These are phyloP conservation scores for Anguilla obscura DNA, from an alignment of 2,797 vertebrate genomes.

Conservation along the genomic window DNA sequence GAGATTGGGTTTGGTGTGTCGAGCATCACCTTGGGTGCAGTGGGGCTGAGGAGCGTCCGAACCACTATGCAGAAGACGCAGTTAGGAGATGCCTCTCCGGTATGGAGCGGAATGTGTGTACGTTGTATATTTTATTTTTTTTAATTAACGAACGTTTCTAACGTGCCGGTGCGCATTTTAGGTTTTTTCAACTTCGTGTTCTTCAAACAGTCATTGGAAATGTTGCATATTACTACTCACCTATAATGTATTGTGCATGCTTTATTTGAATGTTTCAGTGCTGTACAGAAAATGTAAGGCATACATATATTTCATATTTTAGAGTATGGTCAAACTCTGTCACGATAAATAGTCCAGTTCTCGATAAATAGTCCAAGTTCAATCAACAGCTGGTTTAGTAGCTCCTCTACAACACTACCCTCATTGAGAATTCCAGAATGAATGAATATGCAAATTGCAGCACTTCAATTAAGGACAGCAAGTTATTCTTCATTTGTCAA, in stretches of 20 bases:
- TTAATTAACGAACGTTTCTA: conserved; percentile 48
- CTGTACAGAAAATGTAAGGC: not conserved
- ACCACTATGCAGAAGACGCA: conserved; percentile 71
- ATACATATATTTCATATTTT: not conserved
- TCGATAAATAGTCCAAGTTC: too few relatives aligned
- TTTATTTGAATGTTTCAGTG: too few relatives aligned
- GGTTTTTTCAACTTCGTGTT: not conserved
- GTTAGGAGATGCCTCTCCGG: conserved; percentile 83
- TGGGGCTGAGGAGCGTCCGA: conserved; percentile 77
- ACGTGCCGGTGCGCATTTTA: not conserved
- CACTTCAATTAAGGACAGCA: too few relatives aligned
- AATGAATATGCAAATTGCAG: too few relatives aligned
- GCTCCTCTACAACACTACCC: too few relatives aligned
- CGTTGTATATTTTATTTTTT: conserved; percentile 79
- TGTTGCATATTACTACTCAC: not conserved
- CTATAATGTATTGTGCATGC: not conserved
- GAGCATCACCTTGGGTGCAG: conserved; percentile 80
- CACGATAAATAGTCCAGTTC: not conserved
- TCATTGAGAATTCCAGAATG: too few relatives aligned
- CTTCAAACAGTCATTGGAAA: not conserved
- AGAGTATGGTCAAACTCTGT: not conserved
- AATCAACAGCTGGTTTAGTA: too few relatives aligned
- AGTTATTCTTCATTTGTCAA: too few relatives aligned
- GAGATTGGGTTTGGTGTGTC: conserved; percentile 83
- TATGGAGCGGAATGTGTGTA: conserved; percentile 88